These are phyloP conservation scores for Cotesia glomerata DNA, from an alignment of 1,140 invertebrate species.

Conservation along the genomic window DNA sequence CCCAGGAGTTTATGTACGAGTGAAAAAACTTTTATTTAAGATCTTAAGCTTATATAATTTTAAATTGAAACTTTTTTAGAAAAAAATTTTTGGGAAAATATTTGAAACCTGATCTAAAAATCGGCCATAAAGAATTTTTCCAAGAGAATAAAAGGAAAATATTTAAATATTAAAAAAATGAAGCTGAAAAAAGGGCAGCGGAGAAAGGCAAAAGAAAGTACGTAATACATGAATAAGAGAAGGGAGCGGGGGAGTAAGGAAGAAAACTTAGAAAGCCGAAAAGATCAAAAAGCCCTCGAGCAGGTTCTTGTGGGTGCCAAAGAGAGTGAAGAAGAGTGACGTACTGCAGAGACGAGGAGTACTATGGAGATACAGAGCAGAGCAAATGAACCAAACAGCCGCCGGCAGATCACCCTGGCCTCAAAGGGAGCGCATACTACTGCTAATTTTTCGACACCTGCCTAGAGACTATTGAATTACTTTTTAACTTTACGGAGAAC, in stretches of 20 bases:
- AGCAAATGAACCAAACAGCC: constrained; percentile 51
- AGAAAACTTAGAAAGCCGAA: background rate
- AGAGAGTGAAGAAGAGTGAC: background rate
- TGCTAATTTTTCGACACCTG: constrained; percentile 47
- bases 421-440: background rate
- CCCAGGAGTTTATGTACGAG: background rate
- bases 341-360: no score
- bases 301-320: constrained; percentile 13
- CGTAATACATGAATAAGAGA: background rate
- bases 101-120: no score
- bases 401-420: constrained; percentile 34
- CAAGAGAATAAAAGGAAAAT: no score
- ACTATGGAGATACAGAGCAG: constrained; percentile 7
- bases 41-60: no score
- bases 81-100: no score
- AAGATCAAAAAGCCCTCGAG: constrained; percentile 25
- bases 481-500: background rate
- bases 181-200: background rate
- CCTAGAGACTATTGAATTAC: constrained; percentile 46
- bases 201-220: background rate
- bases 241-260: background rate
- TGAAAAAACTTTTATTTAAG: background rate
- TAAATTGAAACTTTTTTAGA: no score
- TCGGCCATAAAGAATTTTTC: no score
- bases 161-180: no score